phyloP scores from a whole-genome alignment of 2,113 vertebrate genomes.

The Cochlearius cochlearius region DNA sequence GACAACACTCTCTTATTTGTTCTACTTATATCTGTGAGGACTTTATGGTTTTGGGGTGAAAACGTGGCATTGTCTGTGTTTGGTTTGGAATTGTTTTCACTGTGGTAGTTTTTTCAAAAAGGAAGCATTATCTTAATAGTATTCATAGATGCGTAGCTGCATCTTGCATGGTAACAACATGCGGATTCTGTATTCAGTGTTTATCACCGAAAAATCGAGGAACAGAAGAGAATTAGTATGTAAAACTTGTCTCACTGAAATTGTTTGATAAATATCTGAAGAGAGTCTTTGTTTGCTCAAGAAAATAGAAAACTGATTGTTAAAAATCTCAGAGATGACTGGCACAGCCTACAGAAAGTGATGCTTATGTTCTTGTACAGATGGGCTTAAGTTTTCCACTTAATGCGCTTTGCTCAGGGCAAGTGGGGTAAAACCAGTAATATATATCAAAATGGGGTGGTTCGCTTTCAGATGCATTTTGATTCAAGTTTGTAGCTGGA shows the following conservation, averaged over 20 bases:
- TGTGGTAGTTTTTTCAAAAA: not conserved
- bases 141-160: slow-evolving; percentile 23
- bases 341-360: slow-evolving; percentile 29
- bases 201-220: not conserved
- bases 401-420: not conserved
- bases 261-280: slow-evolving; percentile 73
- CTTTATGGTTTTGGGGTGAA: not conserved
- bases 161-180: slow-evolving; percentile 39
- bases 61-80: not conserved
- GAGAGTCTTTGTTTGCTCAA: slow-evolving; percentile 60
- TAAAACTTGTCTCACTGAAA: slow-evolving; percentile 48
- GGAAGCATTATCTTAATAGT: slow-evolving; percentile 30
- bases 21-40: not conserved
- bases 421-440: not conserved
- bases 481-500: not conserved
- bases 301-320: slow-evolving; percentile 65
- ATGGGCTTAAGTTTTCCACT: slow-evolving; percentile 20
- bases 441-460: not conserved
- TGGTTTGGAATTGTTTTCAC: not conserved
- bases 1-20: not conserved
- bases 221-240: slow-evolving; percentile 56
- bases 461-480: not conserved
- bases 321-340: slow-evolving; percentile 44
- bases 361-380: slow-evolving; percentile 36
- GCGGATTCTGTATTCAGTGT: not conserved